Evolutionary conservation across 2,888 invertebrate species (phyloP).

Genomic region (Melangyna quadrimaculata): DNA sequence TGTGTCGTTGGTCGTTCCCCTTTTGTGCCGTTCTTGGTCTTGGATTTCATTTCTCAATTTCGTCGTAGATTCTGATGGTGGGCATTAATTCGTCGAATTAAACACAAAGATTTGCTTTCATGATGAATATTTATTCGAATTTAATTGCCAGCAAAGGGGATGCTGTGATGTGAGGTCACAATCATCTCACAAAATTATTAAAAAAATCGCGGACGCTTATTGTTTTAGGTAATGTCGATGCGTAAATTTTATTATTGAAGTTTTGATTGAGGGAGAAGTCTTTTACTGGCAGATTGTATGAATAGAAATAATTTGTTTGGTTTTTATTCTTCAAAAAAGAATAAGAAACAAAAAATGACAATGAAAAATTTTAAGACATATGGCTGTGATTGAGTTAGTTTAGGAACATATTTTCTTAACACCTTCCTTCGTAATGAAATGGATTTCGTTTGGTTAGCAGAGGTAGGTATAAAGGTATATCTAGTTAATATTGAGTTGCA

Average conservation of each 20-base stretch:
- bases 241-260: conserved; percentile 31
- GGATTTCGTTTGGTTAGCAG: neutral
- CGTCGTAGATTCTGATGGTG: neutral
- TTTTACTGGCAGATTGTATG: conserved; percentile 8
- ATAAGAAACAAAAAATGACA: neutral
- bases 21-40: neutral
- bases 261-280: neutral
- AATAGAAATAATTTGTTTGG: neutral
- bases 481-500: neutral
- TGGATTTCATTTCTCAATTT: conserved; percentile 19
- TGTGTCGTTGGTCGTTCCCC: neutral
- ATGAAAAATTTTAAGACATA: neutral
- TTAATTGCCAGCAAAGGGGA: conserved; percentile 57
- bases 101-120: conserved; percentile 62
- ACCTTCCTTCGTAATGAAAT: neutral
- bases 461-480: too few relatives aligned
- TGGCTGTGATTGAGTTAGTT: neutral
- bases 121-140: conserved; percentile 64
- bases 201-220: conserved; percentile 45
- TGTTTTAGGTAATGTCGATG: conserved; percentile 31
- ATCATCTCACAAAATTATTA: conserved; percentile 15
- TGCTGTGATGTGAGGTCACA: conserved; percentile 14
- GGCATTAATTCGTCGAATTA: conserved; percentile 67
- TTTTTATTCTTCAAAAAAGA: neutral
- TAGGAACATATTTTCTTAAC: neutral